Percentiles rank a stretch among this genome's conserved stretches.
Evolutionary conservation across 1,140 invertebrate genomes (phyloP).

Genomic region (Aricia agestis): DNA sequence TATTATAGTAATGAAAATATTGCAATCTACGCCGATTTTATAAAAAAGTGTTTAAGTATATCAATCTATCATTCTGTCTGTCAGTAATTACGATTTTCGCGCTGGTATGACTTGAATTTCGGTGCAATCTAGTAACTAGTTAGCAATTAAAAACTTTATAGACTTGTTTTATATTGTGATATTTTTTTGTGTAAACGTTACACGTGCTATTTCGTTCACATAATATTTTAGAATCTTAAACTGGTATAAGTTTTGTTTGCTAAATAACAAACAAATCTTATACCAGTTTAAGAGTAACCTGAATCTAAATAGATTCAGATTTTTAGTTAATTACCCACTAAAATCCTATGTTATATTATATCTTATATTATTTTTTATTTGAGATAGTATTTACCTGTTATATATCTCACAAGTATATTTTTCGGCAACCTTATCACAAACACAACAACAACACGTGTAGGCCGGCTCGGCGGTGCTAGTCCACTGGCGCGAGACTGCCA

Average conservation of each 20-base stretch:
- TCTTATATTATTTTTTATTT: background rate
- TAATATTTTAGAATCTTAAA: background rate
- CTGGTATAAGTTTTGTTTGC: background rate
- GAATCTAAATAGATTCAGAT: too few relatives aligned
- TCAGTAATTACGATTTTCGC: too few relatives aligned
- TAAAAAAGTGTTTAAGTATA: too few relatives aligned
- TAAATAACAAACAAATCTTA: too few relatives aligned
- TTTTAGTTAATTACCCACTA: too few relatives aligned
- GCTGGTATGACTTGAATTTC: background rate
- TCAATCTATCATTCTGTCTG: too few relatives aligned
- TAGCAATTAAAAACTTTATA: background rate
- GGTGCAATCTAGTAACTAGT: too few relatives aligned
- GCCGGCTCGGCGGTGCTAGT: constrained; percentile 1
- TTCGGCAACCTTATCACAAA: background rate
- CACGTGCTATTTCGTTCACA: background rate
- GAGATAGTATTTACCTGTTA: background rate
- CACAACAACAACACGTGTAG: background rate
- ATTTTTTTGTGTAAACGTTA: background rate
- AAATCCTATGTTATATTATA: too few relatives aligned
- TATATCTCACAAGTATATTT: background rate
- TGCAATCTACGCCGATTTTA: too few relatives aligned
- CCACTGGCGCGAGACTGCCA: background rate
- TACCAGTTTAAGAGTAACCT: too few relatives aligned
- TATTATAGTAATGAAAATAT: too few relatives aligned
- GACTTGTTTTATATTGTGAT: background rate